Evolutionary conservation across 2,888 invertebrate species (phyloP).

Genomic region (Heliconius ismenius): DNA sequence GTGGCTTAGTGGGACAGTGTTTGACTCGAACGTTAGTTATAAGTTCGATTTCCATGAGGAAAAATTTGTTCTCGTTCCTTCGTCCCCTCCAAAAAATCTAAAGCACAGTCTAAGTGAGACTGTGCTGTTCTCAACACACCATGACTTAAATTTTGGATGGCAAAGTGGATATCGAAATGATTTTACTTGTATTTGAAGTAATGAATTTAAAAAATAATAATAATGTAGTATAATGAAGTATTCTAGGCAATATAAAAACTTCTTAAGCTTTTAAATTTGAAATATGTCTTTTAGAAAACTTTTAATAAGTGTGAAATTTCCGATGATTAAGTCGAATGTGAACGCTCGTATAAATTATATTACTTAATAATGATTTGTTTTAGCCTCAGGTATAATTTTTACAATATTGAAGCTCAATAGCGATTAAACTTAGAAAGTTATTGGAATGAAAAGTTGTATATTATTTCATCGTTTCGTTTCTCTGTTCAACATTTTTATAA

Average conservation of each 20-base stretch:
- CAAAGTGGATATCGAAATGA: not conserved
- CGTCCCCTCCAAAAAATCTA: not conserved
- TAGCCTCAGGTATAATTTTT: conserved; percentile 28
- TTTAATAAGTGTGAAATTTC: not conserved
- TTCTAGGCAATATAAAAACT: not conserved
- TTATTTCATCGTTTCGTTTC: conserved; percentile 1
- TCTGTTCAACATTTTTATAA: conserved; percentile 1
- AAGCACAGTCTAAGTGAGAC: no score
- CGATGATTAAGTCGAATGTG: not conserved
- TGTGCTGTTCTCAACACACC: no score
- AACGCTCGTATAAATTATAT: not conserved
- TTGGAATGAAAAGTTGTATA: conserved; percentile 27
- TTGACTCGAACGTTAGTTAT: not conserved
- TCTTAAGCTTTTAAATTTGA: not conserved
- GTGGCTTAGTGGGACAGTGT: not conserved
- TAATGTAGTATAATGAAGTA: not conserved
- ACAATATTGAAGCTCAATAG: conserved; percentile 23
- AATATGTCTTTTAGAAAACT: not conserved
- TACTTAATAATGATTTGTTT: conserved; percentile 2
- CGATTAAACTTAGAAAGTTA: conserved; percentile 29
- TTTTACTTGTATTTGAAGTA: not conserved
- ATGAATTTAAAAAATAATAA: not conserved
- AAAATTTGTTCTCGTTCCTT: no score
- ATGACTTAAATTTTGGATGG: no score
- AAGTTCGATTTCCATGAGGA: not conserved